Conservation (phyloP, 2,888 invertebrate species). For the Monochamus alternatus region DNA sequence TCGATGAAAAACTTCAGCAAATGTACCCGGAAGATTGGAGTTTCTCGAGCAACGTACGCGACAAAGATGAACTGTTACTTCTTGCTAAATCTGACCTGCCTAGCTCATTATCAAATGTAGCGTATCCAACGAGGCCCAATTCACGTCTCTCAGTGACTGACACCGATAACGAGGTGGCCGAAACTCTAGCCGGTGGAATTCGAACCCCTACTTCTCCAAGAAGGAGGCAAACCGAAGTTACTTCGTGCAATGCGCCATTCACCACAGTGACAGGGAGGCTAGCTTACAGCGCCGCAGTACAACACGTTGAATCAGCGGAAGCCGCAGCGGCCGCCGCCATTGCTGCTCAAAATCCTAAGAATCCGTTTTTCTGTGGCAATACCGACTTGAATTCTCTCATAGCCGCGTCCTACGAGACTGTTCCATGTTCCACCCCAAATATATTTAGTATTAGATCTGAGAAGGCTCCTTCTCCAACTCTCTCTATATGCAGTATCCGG, state of each 20-base stretch:
- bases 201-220: slow-evolving; percentile 74
- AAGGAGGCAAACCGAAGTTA: slow-evolving; percentile 74
- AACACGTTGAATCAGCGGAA: slow-evolving; percentile 76
- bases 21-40: slow-evolving; percentile 82
- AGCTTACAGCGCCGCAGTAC: slow-evolving; percentile 79
- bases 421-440: slow-evolving; percentile 73
- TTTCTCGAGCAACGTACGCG: slow-evolving; percentile 78
- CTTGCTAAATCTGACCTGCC: slow-evolving; percentile 70
- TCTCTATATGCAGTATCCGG: slow-evolving; percentile 78
- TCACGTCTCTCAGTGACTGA: slow-evolving; percentile 78
- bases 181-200: slow-evolving; percentile 74
- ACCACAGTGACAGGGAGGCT: slow-evolving; percentile 78
- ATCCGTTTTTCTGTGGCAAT: slow-evolving; percentile 68
- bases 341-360: slow-evolving; percentile 65
- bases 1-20: slow-evolving; percentile 81
- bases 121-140: slow-evolving; percentile 71
- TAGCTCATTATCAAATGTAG: slow-evolving; percentile 68
- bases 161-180: slow-evolving; percentile 78
- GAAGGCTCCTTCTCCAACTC: slow-evolving; percentile 76
- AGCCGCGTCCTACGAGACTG: slow-evolving; percentile 72
- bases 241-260: slow-evolving; percentile 76
- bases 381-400: slow-evolving; percentile 71
- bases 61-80: slow-evolving; percentile 76
- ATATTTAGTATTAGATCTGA: slow-evolving; percentile 71
- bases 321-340: slow-evolving; percentile 60